Conservation (phyloP, 2,797 vertebrate genomes). For the Mionectes olivaceus region DNA sequence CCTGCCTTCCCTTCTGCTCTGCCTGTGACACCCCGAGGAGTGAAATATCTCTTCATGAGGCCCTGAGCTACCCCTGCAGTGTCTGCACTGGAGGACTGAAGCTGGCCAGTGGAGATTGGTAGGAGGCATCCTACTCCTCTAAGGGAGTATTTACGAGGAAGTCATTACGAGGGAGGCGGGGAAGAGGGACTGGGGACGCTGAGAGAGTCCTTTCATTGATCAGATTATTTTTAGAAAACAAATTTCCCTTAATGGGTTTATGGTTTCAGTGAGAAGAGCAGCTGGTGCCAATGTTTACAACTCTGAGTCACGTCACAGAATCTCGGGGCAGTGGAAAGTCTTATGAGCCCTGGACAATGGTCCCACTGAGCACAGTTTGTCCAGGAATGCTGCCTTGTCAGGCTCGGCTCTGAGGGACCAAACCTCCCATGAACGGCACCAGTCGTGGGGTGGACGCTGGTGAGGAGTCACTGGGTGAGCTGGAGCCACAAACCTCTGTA, state of each 20-base stretch:
- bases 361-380: slow-evolving; percentile 26
- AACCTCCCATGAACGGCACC: background rate
- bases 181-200: slow-evolving; percentile 22
- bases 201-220: slow-evolving; percentile 68
- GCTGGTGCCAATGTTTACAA: slow-evolving; percentile 57
- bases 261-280: slow-evolving; percentile 56
- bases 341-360: slow-evolving; percentile 37
- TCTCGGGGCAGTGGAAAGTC: slow-evolving; percentile 41
- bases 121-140: background rate
- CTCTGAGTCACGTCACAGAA: slow-evolving; percentile 46
- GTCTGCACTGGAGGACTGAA: background rate
- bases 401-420: background rate
- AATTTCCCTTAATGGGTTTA: slow-evolving; percentile 64
- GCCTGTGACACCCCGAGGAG: background rate
- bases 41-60: background rate
- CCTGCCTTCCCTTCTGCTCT: background rate
- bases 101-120: background rate
- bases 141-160: background rate
- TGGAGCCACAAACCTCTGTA: background rate
- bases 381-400: background rate
- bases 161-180: background rate
- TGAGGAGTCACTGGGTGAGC: background rate
- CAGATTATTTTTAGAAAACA: slow-evolving; percentile 60
- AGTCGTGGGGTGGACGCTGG: background rate
- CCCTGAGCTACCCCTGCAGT: background rate